Conservation (phyloP, 1,140 invertebrate genomes). For the Mesaphorura yosii region DNA sequence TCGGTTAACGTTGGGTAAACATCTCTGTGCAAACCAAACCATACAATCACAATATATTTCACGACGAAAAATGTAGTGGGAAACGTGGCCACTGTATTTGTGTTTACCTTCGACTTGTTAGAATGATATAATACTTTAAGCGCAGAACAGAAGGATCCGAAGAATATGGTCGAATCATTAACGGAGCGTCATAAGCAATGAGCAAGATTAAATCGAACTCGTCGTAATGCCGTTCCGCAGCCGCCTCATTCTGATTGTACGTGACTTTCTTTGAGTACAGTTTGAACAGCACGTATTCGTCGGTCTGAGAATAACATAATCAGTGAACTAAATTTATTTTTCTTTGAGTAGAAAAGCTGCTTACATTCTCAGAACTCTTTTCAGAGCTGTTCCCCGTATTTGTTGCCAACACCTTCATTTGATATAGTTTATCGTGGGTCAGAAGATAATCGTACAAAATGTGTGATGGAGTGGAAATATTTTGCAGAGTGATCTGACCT, state of each 20-base stretch:
- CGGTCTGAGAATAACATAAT: conserved; percentile 1
- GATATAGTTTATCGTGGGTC: conserved; percentile 55
- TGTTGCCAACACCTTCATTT: conserved; percentile 59
- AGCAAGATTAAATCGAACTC: conserved; percentile 59
- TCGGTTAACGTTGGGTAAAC: conserved; percentile 55
- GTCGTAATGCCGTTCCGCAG: conserved; percentile 48
- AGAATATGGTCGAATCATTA: conserved; percentile 10
- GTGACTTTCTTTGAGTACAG: conserved; percentile 45
- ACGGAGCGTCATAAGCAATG: conserved; percentile 43
- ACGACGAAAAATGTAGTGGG: conserved; percentile 3
- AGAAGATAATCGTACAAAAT: conserved; percentile 62
- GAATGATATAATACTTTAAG: conserved; percentile 60
- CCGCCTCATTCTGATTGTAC: conserved; percentile 47
- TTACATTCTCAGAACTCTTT: too few relatives aligned
- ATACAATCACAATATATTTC: conserved; percentile 1
- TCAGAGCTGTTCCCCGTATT: conserved; percentile 30
- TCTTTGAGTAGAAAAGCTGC: too few relatives aligned
- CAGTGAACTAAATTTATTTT: background rate
- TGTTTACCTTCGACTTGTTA: conserved; percentile 49
- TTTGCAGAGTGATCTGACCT: conserved; percentile 43
- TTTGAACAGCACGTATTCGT: conserved; percentile 51
- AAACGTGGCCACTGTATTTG: background rate
- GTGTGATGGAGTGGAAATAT: conserved; percentile 50
- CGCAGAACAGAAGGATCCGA: conserved; percentile 41
- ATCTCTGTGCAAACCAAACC: conserved; percentile 39